These are phyloP conservation scores for Tenualosa ilisha DNA, from an alignment of 2,797 vertebrate species.

Conservation along the genomic window DNA sequence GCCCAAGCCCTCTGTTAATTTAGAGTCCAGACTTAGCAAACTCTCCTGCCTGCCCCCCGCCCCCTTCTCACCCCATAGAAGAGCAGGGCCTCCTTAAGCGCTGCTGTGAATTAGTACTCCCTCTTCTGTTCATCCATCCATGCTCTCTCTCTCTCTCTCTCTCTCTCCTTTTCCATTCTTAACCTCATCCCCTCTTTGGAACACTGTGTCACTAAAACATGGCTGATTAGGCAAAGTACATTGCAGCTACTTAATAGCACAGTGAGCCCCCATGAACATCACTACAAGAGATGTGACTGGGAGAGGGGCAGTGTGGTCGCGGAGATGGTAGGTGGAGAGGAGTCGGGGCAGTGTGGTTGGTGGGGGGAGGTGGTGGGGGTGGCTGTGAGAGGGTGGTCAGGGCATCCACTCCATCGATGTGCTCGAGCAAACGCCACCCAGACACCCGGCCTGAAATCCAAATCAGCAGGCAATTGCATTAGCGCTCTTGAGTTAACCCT, in stretches of 20 bases:
- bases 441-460: conserved; percentile 32
- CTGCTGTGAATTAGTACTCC: conserved; percentile 32
- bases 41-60: background rate
- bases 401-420: background rate
- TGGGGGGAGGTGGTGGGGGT: background rate
- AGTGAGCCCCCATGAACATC: conserved; percentile 70
- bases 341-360: background rate
- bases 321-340: background rate
- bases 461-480: conserved; percentile 37
- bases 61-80: conserved; percentile 42
- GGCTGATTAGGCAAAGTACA: conserved; percentile 77
- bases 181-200: conserved; percentile 54
- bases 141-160: conserved; percentile 26
- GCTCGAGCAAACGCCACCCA: conserved; percentile 19
- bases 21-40: background rate
- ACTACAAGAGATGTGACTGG: conserved; percentile 61
- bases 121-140: conserved; percentile 25
- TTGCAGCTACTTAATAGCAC: conserved; percentile 66
- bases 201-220: conserved; percentile 69
- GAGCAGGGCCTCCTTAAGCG: conserved; percentile 20
- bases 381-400: background rate
- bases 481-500: conserved; percentile 30
- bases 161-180: background rate
- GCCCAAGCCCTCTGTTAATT: background rate
- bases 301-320: background rate